A percentile compares a stretch with the other conserved stretches of the same genome.
phyloP scores from a whole-genome alignment of 2,888 invertebrate species.

The Rhagium mordax region DNA sequence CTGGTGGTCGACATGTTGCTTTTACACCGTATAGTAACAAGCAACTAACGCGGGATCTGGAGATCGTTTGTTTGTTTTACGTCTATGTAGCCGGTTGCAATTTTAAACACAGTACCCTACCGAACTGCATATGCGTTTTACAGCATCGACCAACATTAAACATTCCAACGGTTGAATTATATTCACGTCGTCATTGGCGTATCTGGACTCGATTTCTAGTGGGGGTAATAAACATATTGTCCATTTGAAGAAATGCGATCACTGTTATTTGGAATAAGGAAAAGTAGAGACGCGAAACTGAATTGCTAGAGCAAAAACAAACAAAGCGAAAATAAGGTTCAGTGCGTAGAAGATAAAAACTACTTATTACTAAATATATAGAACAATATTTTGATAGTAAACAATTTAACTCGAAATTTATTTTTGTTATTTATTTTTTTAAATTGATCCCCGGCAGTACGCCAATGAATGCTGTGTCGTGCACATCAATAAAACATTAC shows the following conservation, averaged over 20 bases:
- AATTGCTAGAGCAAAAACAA: too few relatives aligned
- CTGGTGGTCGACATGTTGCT: not conserved
- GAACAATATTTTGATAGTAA: too few relatives aligned
- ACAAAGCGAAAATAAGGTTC: too few relatives aligned
- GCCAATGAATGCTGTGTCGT: not conserved
- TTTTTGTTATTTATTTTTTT: too few relatives aligned
- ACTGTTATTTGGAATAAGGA: too few relatives aligned
- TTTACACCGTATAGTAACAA: not conserved
- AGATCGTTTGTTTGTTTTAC: slow-evolving; percentile 3
- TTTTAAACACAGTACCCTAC: slow-evolving; percentile 30
- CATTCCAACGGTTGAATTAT: slow-evolving; percentile 5
- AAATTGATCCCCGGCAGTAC: not conserved
- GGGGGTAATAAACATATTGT: not conserved
- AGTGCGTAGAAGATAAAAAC: too few relatives aligned
- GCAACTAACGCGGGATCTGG: not conserved
- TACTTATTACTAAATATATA: too few relatives aligned
- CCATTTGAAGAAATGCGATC: too few relatives aligned
- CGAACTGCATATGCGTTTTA: slow-evolving; percentile 11
- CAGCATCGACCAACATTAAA: slow-evolving; percentile 12
- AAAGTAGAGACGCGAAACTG: too few relatives aligned
- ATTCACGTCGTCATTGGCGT: not conserved
- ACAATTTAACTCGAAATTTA: too few relatives aligned
- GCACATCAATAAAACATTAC: slow-evolving; percentile 22
- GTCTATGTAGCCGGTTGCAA: slow-evolving; percentile 19
- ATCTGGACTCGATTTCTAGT: not conserved